Percentiles rank a stretch among this genome's conserved stretches.
phyloP scores from a whole-genome alignment of 2,797 vertebrate species.

The Chelon auratus region DNA sequence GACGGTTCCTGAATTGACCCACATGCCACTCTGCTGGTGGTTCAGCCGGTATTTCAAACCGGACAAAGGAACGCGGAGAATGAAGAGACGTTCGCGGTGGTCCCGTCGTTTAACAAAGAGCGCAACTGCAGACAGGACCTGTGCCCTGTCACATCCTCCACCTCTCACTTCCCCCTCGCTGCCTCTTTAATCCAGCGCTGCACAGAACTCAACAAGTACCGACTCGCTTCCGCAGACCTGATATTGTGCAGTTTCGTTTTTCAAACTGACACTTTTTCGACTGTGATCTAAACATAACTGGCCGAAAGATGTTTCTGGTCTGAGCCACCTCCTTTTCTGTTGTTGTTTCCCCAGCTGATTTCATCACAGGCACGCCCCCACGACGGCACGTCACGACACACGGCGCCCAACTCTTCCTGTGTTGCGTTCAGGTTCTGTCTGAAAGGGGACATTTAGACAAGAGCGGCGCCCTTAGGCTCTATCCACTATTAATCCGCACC shows the following conservation, averaged over 20 bases:
- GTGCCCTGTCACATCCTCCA: slow-evolving; percentile 78
- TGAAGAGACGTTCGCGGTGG: slow-evolving; percentile 12
- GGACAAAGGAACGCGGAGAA: slow-evolving; percentile 57
- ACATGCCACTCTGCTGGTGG: slow-evolving; percentile 84
- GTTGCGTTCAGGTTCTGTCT: slow-evolving; percentile 59
- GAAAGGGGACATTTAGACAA: accelerated
- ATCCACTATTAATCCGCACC: not conserved
- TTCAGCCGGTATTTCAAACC: slow-evolving; percentile 74
- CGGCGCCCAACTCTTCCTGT: slow-evolving; percentile 27
- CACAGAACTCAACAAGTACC: slow-evolving; percentile 17
- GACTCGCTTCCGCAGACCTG: slow-evolving; percentile 13
- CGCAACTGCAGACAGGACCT: slow-evolving; percentile 52
- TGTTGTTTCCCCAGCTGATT: slow-evolving; percentile 87
- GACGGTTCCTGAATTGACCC: slow-evolving; percentile 87
- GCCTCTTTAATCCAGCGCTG: slow-evolving; percentile 24
- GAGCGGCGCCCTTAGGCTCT: accelerated
- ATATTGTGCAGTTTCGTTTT: not conserved
- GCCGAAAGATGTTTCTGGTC: slow-evolving; percentile 24
- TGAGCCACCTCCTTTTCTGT: slow-evolving; percentile 73
- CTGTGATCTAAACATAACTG: slow-evolving; percentile 40
- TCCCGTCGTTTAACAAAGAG: slow-evolving; percentile 49
- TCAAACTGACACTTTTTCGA: slow-evolving; percentile 11
- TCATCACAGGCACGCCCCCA: slow-evolving; percentile 77
- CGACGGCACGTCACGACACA: slow-evolving; percentile 69
- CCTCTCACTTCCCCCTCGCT: slow-evolving; percentile 51